Evolutionary conservation across 1,140 invertebrate species (phyloP).

Genomic region (Nylanderia fulva): DNA sequence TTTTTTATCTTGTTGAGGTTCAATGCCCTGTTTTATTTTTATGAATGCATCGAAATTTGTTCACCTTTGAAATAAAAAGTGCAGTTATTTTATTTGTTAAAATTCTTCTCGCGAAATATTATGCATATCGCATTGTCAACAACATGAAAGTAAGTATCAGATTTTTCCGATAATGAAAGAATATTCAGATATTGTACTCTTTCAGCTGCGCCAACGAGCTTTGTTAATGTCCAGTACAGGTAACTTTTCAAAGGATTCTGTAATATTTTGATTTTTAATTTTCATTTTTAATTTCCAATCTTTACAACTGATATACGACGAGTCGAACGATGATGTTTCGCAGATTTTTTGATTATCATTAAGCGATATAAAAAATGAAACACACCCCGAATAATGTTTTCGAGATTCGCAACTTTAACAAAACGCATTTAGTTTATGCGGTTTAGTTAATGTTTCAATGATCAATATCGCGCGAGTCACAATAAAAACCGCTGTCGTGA

Average conservation of each 20-base stretch:
- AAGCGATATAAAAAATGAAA: slow-evolving; percentile 24
- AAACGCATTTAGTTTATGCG: background rate
- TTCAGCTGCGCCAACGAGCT: background rate
- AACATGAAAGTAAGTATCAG: background rate
- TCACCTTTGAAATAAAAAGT: too few species aligned
- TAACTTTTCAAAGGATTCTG: background rate
- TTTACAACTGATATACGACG: background rate
- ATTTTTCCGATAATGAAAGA: background rate
- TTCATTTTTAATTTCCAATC: slow-evolving; percentile 22
- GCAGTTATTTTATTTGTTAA: slow-evolving; percentile 22
- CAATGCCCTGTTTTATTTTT: too few species aligned
- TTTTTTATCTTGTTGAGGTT: background rate
- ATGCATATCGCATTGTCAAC: background rate
- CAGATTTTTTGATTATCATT: background rate
- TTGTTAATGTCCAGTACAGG: slow-evolving; percentile 5
- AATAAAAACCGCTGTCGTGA: slow-evolving; percentile 41
- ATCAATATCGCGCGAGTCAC: slow-evolving; percentile 54
- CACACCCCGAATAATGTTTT: background rate
- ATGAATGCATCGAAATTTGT: slow-evolving; percentile 27
- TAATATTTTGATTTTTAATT: background rate
- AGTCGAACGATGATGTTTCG: background rate
- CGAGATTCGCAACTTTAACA: slow-evolving; percentile 32
- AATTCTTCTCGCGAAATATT: background rate
- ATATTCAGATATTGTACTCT: background rate
- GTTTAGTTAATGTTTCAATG: slow-evolving; percentile 41